Base-by-base conservation (phyloP, 2,797 vertebrate genomes). In the Bryconaethiops microstoma region DNA sequence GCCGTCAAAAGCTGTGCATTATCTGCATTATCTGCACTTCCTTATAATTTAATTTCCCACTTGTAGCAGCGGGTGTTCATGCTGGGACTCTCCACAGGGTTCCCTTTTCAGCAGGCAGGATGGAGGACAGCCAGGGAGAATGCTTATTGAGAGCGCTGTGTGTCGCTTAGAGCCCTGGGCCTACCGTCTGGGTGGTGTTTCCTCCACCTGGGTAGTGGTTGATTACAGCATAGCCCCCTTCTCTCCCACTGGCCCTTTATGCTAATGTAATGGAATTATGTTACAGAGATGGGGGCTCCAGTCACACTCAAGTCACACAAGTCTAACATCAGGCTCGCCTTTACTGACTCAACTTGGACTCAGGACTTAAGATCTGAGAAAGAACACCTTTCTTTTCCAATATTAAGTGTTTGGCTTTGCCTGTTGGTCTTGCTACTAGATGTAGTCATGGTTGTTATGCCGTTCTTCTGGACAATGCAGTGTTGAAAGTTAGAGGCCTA, bases 1-100 rank as follows among this genome's bases (percentile, higher is more conserved):
- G 55, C 79, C 75, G 82, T 89, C 81, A 86, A 82, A 88, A 84
- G 81, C 84, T 80, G 74, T 76, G 72, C 84, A 70, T 50, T 70
- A 70, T 68, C 77, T 79, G 85, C 86, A 85, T 89, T 91, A 90
- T 90, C 78, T 81, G 84, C 86, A 85, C 86, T 79, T 83, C 78
- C 72, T 5, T 52, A 21, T 90, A 82, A 89, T 92, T 91, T 90
- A 88, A 91, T 93, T 91, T 89, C 78, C 82, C 84, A 89, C 83
- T 89, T 88, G 88, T 90, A 90, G 90, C 81, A 64, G 59, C 7
- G 39, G 64, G 64, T 40, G 64, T 19, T 67, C 64, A 40, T 12
- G 64, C 35, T 67, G 64, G 64, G 35, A 7, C 64, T 42, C 64
- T 40, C 39, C 17, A n/a, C 39, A 19, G 35, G 39, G 64, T 42